Evolutionary conservation across 2,113 vertebrate species (phyloP).

Genomic region (Coregonus clupeaformis): DNA sequence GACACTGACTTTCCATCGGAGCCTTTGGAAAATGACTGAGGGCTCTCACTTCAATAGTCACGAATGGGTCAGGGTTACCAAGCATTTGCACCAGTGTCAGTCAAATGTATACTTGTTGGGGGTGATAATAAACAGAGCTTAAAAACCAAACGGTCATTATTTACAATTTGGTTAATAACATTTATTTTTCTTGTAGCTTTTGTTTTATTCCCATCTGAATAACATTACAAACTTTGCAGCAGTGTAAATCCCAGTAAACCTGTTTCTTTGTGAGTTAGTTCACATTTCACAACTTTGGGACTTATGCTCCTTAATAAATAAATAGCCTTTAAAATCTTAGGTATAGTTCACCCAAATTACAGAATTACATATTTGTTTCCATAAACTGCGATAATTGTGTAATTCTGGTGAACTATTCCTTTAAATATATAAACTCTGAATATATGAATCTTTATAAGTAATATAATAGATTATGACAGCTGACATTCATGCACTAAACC

Average conservation of each 20-base stretch:
- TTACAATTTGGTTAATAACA: neutral
- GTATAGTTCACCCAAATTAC: too few relatives aligned
- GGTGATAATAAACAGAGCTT: neutral
- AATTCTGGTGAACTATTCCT: too few relatives aligned
- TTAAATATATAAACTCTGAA: constrained; percentile 17
- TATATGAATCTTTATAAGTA: neutral
- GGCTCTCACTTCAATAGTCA: neutral
- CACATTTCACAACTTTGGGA: neutral
- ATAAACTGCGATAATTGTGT: too few relatives aligned
- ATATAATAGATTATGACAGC: constrained; percentile 30
- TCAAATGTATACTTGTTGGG: neutral
- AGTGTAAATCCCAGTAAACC: neutral
- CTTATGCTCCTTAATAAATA: constrained; percentile 6
- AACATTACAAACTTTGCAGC: neutral
- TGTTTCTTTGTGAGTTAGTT: neutral
- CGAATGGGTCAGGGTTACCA: neutral
- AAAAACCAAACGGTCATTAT: neutral
- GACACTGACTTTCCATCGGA: neutral
- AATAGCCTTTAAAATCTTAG: constrained; percentile 13
- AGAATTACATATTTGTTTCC: too few relatives aligned
- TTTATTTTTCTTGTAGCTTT: neutral
- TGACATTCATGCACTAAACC: constrained; percentile 36
- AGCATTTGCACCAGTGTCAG: neutral
- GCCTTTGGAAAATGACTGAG: neutral
- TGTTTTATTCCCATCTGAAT: neutral